Conservation (phyloP, 2,888 invertebrate genomes). For the Pheosia gnoma region DNA sequence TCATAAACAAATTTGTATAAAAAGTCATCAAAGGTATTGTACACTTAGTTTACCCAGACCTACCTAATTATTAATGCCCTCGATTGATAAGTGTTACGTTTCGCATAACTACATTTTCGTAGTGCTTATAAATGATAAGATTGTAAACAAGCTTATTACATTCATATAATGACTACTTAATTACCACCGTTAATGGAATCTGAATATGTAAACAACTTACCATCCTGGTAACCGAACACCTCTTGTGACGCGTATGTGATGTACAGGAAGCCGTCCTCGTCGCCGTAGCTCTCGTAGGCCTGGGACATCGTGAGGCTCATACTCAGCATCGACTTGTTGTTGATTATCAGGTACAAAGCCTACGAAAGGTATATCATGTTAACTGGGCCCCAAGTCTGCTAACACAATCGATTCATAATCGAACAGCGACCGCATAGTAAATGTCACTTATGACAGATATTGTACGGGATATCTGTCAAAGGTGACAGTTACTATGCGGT, state of each 20-base stretch:
- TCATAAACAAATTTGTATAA: background rate
- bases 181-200: background rate
- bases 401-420: too few species aligned
- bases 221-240: conserved; percentile 88
- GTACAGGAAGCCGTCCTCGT: conserved; percentile 94
- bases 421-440: too few species aligned
- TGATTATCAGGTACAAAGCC: conserved; percentile 92
- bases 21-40: too few species aligned
- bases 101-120: background rate
- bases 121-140: background rate
- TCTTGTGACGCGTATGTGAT: conserved; percentile 96
- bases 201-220: conserved; percentile 46
- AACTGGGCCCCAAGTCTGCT: too few species aligned
- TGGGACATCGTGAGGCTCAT: conserved; percentile 92
- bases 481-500: too few species aligned
- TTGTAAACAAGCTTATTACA: background rate
- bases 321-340: conserved; percentile 92
- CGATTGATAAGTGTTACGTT: background rate
- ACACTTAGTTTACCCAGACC: background rate
- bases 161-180: background rate
- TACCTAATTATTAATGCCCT: background rate
- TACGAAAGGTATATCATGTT: conserved; percentile 49
- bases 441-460: too few species aligned
- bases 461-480: too few species aligned
- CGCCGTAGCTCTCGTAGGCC: conserved; percentile 89